Evolutionary conservation across 1,140 invertebrate species (phyloP), one percentile per base, ranked within the genome.

Genomic region (Drosophila serrata): DNA sequence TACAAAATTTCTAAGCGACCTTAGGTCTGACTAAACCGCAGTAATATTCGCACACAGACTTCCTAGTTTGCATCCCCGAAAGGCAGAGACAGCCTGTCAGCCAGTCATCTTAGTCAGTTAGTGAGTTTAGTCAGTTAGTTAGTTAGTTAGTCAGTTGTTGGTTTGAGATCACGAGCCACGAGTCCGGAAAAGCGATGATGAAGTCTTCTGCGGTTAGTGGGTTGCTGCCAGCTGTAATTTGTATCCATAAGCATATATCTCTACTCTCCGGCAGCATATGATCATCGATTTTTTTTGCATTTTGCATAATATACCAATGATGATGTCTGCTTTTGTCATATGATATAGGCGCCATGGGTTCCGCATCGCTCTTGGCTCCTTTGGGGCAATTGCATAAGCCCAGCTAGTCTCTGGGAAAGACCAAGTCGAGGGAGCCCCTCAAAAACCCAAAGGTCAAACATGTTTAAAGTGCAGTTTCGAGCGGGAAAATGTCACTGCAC

Each of bases 131-230:
- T 58, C 43, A 69, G 67, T 58, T 55, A 69, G 57, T 9, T 33
- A 33, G 33, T 55, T 31, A 72, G 55, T 61, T 68, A 35, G 68
- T 24, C 13, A 37, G 45, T 46, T 24, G 33, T 24, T 46, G 22
- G 22, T 35, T 48, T 22, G 33, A 59, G 62, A 76, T 85, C 81
- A 84, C 81, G 81, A 58, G 72, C 61, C 42, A 68, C 59, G 33
- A 74, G 40, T 42, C 43, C 79, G 68, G 72, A 73, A 81, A 75
- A 48, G 33, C 72, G 81, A 82, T 64, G 81, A 82, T 84, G 68
- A 81, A 81, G 82, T 69, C 82, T 87, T 88, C 63, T 88, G 82
- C 80, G 82, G 82, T 87, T 88, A 88, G 70, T 79, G 78, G 70
- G 65, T 64, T 79, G 49, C 67, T 69, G 76, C 49, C 75, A 65